These are phyloP conservation scores for Dasyurus viverrinus DNA, from an alignment of 2,113 vertebrate genomes.

Conservation along the genomic window DNA sequence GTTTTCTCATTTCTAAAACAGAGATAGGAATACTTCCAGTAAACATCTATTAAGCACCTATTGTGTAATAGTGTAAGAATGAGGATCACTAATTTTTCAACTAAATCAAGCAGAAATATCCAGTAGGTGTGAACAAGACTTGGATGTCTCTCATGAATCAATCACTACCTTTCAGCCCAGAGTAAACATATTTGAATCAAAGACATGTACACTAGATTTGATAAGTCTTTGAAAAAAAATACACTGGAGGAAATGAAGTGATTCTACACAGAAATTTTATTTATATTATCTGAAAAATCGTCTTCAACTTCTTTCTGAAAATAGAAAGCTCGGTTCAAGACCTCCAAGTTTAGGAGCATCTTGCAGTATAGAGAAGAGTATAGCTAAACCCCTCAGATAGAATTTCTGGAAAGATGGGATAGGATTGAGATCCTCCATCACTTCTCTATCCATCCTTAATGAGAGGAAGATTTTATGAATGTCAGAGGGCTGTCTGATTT, in stretches of 20 bases:
- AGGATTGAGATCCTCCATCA: background rate
- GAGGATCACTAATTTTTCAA: background rate
- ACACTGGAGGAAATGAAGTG: background rate
- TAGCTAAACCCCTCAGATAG: background rate
- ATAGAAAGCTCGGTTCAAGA: background rate
- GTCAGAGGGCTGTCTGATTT: background rate
- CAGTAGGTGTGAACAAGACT: background rate
- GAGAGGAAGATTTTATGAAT: background rate
- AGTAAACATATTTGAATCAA: background rate
- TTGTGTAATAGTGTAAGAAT: background rate
- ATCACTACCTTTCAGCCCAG: background rate
- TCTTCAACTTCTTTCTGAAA: background rate
- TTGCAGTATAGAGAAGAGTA: background rate
- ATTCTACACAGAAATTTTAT: background rate
- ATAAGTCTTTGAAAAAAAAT: background rate
- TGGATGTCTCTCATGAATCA: background rate
- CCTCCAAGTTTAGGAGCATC: background rate
- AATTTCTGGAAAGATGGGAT: background rate
- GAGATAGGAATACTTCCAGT: background rate
- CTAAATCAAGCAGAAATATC: background rate
- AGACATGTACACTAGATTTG: background rate
- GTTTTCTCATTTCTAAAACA: background rate
- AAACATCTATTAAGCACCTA: background rate
- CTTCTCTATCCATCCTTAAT: background rate
- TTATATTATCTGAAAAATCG: background rate